phyloP scores from a whole-genome alignment of 2,797 vertebrate genomes.

The Lindbergichthys nudifrons region DNA sequence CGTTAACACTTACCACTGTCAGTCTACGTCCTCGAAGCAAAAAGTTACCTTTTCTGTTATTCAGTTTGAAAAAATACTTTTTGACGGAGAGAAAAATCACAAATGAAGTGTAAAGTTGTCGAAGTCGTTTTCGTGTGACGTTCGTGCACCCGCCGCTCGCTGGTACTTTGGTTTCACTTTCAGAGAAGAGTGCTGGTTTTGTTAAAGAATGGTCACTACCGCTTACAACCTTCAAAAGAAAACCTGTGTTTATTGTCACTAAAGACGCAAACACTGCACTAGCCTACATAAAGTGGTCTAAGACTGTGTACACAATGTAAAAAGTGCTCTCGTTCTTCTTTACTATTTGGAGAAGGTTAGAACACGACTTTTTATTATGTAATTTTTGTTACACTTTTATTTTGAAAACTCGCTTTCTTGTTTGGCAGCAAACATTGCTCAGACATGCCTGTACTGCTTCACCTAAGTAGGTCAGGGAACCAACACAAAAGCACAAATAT shows the following conservation, averaged over 20 bases:
- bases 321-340: background rate
- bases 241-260: background rate
- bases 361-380: background rate
- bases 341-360: background rate
- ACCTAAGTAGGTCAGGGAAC: background rate
- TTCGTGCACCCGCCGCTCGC: fast-evolving
- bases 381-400: conserved; percentile 10
- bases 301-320: background rate
- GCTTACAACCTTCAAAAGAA: conserved; percentile 11
- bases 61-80: background rate
- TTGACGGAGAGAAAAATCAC: background rate
- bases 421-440: too few species aligned
- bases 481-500: background rate
- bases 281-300: background rate
- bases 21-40: background rate
- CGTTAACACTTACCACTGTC: conserved; percentile 14
- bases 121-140: fast-evolving
- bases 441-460: background rate
- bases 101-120: too few species aligned
- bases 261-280: background rate
- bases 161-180: conserved; percentile 38
- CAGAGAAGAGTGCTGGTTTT: background rate
- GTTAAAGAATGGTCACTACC: background rate
- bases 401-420: conserved; percentile 9
- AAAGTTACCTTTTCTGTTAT: background rate